These are phyloP conservation scores for Oenanthe oenanthe DNA, from an alignment of 2,113 vertebrate species.

Conservation along the genomic window DNA sequence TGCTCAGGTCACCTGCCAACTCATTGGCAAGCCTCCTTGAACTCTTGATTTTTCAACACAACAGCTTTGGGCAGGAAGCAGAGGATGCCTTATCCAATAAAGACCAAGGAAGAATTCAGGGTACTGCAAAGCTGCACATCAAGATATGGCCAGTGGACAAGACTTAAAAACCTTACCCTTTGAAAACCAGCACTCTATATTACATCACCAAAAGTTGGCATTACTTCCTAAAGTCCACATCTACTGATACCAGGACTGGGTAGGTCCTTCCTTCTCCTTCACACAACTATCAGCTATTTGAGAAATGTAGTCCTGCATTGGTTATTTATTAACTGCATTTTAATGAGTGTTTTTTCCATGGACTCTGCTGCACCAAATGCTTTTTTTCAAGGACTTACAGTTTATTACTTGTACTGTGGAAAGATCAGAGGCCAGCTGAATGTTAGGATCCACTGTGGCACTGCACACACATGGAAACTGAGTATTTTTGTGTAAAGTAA, in stretches of 20 bases:
- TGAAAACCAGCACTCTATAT: neutral
- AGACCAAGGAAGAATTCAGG: neutral
- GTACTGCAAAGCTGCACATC: neutral
- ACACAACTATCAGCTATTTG: neutral
- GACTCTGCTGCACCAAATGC: neutral
- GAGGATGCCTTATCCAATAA: constrained; percentile 5
- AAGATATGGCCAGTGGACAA: neutral
- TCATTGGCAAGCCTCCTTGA: neutral
- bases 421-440: neutral
- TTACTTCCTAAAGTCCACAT: neutral
- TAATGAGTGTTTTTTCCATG: neutral
- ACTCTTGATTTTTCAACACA: constrained; percentile 24
- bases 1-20: constrained; percentile 24
- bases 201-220: neutral
- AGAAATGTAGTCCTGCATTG: neutral
- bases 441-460: neutral
- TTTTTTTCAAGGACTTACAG: neutral
- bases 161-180: neutral
- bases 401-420: neutral
- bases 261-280: neutral
- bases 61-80: neutral
- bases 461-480: neutral
- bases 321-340: neutral
- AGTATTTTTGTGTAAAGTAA: neutral
- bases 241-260: neutral